Percentiles rank a stretch among this genome's conserved stretches.
phyloP scores from a whole-genome alignment of 2,797 vertebrate genomes.

The Erethizon dorsatum region DNA sequence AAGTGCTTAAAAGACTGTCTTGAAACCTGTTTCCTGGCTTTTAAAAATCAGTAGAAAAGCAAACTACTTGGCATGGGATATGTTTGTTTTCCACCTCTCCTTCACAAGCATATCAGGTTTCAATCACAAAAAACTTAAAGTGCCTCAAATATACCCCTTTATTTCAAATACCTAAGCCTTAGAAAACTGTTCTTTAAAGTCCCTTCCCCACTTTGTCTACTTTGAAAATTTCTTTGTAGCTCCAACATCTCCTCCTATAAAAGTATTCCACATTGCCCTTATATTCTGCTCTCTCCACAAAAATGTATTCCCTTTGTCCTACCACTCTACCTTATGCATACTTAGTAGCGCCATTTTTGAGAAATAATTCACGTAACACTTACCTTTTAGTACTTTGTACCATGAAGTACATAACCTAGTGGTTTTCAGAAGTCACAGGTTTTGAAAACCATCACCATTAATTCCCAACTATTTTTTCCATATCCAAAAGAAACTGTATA shows the following conservation, averaged over 20 bases:
- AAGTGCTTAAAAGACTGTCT: background rate
- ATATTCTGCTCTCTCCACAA: background rate
- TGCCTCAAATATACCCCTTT: background rate
- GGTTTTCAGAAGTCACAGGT: background rate
- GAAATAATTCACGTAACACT: background rate
- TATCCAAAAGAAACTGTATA: background rate
- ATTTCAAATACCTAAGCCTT: background rate
- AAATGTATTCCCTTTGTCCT: background rate
- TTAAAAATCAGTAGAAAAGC: background rate
- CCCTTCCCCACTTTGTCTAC: background rate
- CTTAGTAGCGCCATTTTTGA: background rate
- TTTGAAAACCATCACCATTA: background rate
- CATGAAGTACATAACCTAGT: background rate
- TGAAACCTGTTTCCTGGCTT: background rate
- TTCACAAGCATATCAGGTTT: background rate
- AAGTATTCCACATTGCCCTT: background rate
- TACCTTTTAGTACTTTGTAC: background rate
- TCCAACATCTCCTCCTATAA: background rate
- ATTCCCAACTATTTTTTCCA: background rate
- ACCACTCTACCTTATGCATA: background rate
- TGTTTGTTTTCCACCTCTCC: background rate
- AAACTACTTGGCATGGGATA: background rate
- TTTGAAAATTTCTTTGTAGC: background rate
- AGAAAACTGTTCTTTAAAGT: background rate
- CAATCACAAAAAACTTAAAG: background rate